A percentile compares a stretch with the other conserved stretches of the same genome.
phyloP scores from a whole-genome alignment of 2,797 vertebrate species.

The Amblyopsis hoosieri region DNA sequence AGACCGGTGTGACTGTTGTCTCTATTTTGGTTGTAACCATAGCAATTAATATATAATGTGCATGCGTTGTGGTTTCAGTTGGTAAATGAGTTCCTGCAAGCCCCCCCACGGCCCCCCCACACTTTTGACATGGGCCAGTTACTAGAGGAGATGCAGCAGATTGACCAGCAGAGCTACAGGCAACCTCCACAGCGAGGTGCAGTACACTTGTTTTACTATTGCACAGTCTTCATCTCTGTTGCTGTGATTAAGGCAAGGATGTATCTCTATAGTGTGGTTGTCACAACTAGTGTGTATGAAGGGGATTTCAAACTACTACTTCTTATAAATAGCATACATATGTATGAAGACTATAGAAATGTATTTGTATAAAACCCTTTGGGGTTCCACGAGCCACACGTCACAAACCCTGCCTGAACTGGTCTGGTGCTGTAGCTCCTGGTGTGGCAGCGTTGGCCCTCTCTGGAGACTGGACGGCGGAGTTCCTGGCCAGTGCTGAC shows the following conservation, averaged over 20 bases:
- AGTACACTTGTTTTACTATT: slow-evolving; percentile 58
- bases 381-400: no score
- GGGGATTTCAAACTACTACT: no score
- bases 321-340: no score
- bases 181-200: slow-evolving; percentile 96
- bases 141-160: slow-evolving; percentile 98
- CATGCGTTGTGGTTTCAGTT: slow-evolving; percentile 73
- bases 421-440: slow-evolving; percentile 79
- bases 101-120: slow-evolving; percentile 88
- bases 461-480: slow-evolving; percentile 93
- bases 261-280: no score
- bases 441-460: slow-evolving; percentile 93
- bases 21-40: neutral
- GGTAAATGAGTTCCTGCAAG: slow-evolving; percentile 94
- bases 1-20: neutral
- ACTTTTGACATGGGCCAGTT: slow-evolving; percentile 98
- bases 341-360: slow-evolving; percentile 11
- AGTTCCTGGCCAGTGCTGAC: slow-evolving; percentile 84
- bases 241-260: neutral
- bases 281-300: no score
- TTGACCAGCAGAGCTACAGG: slow-evolving; percentile 94
- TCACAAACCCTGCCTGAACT: no score
- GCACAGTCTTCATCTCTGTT: neutral
- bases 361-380: no score
- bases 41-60: neutral